phyloP scores from a whole-genome alignment of 1,140 invertebrate species.

The Nixonia krombeini region DNA sequence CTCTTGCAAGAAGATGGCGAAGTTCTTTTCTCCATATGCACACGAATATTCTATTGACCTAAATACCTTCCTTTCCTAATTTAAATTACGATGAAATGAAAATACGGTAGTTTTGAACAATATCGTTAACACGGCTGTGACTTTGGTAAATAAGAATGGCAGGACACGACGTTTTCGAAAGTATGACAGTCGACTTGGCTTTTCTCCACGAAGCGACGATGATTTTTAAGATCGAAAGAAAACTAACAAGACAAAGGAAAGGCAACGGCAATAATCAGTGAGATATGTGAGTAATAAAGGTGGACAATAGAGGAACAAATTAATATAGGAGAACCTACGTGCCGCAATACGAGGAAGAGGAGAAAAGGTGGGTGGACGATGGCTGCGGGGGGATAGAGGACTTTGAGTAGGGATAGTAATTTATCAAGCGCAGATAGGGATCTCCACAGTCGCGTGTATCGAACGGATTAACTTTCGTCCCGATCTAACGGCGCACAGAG shows the following conservation, averaged over 20 bases:
- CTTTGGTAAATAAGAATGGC: no score
- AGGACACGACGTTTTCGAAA: no score
- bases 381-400: constrained; percentile 33
- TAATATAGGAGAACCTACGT: constrained; percentile 62
- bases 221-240: neutral
- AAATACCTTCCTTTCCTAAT: no score
- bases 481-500: neutral
- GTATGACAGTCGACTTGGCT: no score
- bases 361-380: constrained; percentile 27
- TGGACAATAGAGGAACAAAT: constrained; percentile 67
- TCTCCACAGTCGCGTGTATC: constrained; percentile 66
- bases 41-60: no score
- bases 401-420: constrained; percentile 66
- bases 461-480: constrained; percentile 63
- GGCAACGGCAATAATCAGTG: constrained; percentile 25
- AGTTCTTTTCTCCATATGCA: no score
- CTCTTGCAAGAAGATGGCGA: no score
- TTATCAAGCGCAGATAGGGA: constrained; percentile 69
- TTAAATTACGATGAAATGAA: no score
- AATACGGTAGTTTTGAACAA: no score
- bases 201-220: no score
- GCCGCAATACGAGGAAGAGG: constrained; percentile 10
- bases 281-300: constrained; percentile 69
- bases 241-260: constrained; percentile 17
- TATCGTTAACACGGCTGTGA: no score